Percentiles rank a stretch among this genome's conserved stretches.
phyloP scores from a whole-genome alignment of 2,113 vertebrate species.

The Seriola rivoliana region DNA sequence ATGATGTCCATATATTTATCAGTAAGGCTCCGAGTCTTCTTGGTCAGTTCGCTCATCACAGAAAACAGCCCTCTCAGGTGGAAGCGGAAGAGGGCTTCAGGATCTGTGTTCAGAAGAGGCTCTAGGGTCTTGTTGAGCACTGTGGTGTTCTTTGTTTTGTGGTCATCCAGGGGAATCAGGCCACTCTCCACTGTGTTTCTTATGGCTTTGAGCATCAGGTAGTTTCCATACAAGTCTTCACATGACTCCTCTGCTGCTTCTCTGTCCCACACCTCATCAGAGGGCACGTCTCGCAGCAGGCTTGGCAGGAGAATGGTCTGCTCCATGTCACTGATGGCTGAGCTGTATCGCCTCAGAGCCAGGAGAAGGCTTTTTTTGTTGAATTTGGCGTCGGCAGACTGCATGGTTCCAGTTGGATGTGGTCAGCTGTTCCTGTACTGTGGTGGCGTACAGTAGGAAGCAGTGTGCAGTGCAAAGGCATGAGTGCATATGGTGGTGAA shows the following conservation, averaged over 20 bases:
- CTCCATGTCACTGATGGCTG: slow-evolving; percentile 89
- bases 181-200: slow-evolving; percentile 86
- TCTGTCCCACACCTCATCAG: slow-evolving; percentile 56
- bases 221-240: slow-evolving; percentile 85
- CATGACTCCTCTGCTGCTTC: neutral
- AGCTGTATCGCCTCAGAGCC: slow-evolving; percentile 86
- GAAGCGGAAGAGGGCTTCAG: slow-evolving; percentile 86
- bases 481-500: neutral
- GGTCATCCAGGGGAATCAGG: slow-evolving; percentile 73
- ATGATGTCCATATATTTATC: slow-evolving; percentile 90
- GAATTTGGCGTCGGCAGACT: slow-evolving; percentile 60
- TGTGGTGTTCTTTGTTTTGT: slow-evolving; percentile 31
- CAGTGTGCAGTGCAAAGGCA: slow-evolving; percentile 59
- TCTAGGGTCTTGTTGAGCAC: neutral
- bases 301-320: slow-evolving; percentile 92
- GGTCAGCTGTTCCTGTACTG: slow-evolving; percentile 37
- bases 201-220: slow-evolving; percentile 89
- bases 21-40: slow-evolving; percentile 86
- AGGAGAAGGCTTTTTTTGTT: slow-evolving; percentile 72
- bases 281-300: slow-evolving; percentile 87
- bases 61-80: slow-evolving; percentile 89
- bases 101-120: slow-evolving; percentile 55
- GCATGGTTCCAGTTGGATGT: slow-evolving; percentile 74
- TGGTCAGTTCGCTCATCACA: slow-evolving; percentile 87
- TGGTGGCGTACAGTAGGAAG: slow-evolving; percentile 41